Conservation (phyloP, 2,113 vertebrate species). For the Sinocyclocheilus anophthalmus region DNA sequence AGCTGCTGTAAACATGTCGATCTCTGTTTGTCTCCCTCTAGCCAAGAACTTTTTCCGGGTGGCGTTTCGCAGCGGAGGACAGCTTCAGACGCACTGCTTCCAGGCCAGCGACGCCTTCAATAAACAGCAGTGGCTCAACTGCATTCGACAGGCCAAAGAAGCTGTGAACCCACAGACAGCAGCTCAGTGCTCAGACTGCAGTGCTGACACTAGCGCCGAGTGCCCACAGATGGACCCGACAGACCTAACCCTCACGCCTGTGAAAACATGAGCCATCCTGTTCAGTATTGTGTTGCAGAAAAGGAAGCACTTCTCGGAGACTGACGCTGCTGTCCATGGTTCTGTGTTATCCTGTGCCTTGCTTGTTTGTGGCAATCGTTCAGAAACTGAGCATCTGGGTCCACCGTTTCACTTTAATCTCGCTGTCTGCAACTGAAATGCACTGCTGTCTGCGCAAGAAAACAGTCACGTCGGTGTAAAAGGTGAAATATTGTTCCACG, state of each 20-base stretch:
- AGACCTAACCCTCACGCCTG: slow-evolving; percentile 66
- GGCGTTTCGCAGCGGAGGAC: slow-evolving; percentile 79
- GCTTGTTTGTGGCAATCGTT: not conserved
- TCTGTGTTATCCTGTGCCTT: slow-evolving; percentile 17
- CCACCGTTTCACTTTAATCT: not conserved
- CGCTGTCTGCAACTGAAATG: not conserved
- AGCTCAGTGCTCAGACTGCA: slow-evolving; percentile 75
- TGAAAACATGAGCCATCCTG: slow-evolving; percentile 76
- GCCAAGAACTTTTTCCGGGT: slow-evolving; percentile 97
- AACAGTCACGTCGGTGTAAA: not conserved
- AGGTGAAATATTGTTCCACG: not conserved
- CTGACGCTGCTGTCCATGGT: not conserved
- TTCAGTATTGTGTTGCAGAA: slow-evolving; percentile 75
- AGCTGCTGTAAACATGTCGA: not conserved
- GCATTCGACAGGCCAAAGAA: slow-evolving; percentile 92
- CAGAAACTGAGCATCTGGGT: not conserved
- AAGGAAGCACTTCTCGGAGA: slow-evolving; percentile 74
- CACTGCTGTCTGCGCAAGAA: not conserved
- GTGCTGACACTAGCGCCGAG: slow-evolving; percentile 69
- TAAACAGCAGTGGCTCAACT: slow-evolving; percentile 99
- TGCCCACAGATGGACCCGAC: slow-evolving; percentile 82
- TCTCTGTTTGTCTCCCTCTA: slow-evolving; percentile 61
- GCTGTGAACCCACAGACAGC: slow-evolving; percentile 59
- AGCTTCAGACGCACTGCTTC: slow-evolving; percentile 86
- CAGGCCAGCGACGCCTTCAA: slow-evolving; percentile 97